Evolutionary conservation across 2,888 invertebrate species (phyloP), one percentile per base, ranked within the genome.

Genomic region (Lysandra coridon): DNA sequence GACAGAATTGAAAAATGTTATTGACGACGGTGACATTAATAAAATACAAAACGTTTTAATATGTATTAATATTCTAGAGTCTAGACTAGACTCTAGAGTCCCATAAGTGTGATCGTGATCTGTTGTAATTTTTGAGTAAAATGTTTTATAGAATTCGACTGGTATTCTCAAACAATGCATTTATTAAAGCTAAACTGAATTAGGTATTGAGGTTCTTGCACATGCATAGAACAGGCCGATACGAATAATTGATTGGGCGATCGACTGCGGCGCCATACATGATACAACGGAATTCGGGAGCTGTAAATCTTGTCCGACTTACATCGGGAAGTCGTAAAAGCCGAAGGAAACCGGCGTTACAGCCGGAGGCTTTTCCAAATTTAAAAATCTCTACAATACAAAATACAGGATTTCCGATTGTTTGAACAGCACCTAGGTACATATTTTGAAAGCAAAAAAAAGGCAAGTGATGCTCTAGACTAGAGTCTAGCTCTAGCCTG

Each of bases 241-340:
- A 69, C 33, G 69, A 69, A 69, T 69, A 69, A 69, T 69, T 33
- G 33, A 69, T 69, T 37, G 69, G 69, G 23, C 14, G 12, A 69
- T 69, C 14, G 69, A 69, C 69, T 69, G 69, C 33, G 69, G 33
- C 33, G 69, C 69, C 69, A 69, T 69, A 69, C 69, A 69, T 69
- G 69, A 69, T 69, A 33, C 33, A 69, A 37, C 14, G 33, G 33
- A 69, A 69, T 69, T 69, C 69, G 33, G 69, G 69, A 69, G 33
- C 33, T 17, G 69, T 69, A 69, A 69, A 69, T 69, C 33, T 69
- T 69, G 4, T 33, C 33, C 69, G 33, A 69, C 14, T 33, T 69
- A 69, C 33, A 69, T 37, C 69, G 69, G 69, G 69, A 69, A 69
- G 33, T 69, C 69, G 69, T 69, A 69, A 69, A 64, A 69, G 64